Percentiles rank a stretch among this genome's conserved stretches.
phyloP scores from a whole-genome alignment of 1,140 invertebrate species.

The Amphibalanus amphitrite region DNA sequence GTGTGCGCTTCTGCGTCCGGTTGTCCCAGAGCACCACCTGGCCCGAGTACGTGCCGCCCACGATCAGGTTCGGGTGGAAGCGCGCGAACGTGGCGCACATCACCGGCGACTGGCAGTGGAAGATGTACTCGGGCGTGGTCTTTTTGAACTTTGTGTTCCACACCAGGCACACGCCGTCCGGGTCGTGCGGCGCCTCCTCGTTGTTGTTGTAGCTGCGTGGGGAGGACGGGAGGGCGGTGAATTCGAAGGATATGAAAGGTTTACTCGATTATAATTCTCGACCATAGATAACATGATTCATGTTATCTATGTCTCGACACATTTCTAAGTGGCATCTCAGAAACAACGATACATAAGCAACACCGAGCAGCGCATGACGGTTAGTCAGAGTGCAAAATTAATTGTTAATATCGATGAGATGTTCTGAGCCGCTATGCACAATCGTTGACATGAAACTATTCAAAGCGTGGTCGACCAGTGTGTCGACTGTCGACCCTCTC shows the following conservation, averaged over 20 bases:
- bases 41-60: slow-evolving; percentile 95
- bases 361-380: too few species aligned
- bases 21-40: slow-evolving; percentile 99
- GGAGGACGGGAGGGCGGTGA: background rate
- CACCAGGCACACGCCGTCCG: slow-evolving; percentile 87
- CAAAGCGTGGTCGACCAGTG: too few species aligned
- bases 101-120: slow-evolving; percentile 93
- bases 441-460: too few species aligned
- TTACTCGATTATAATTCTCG: too few species aligned
- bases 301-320: too few species aligned
- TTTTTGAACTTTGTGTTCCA: slow-evolving; percentile 99
- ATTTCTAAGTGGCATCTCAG: too few species aligned
- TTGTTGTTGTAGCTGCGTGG: slow-evolving; percentile 69
- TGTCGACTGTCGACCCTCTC: too few species aligned
- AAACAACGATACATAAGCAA: too few species aligned
- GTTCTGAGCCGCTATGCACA: too few species aligned
- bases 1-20: slow-evolving; percentile 87
- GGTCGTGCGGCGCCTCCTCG: slow-evolving; percentile 86
- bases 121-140: slow-evolving; percentile 88
- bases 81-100: slow-evolving; percentile 89
- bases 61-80: slow-evolving; percentile 93
- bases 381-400: too few species aligned
- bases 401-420: too few species aligned
- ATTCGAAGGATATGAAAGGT: background rate
- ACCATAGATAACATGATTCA: too few species aligned